Percentiles rank a stretch among this genome's conserved stretches.
Conservation (phyloP, 2,888 invertebrate species). For the Meghimatium bilineatum region DNA sequence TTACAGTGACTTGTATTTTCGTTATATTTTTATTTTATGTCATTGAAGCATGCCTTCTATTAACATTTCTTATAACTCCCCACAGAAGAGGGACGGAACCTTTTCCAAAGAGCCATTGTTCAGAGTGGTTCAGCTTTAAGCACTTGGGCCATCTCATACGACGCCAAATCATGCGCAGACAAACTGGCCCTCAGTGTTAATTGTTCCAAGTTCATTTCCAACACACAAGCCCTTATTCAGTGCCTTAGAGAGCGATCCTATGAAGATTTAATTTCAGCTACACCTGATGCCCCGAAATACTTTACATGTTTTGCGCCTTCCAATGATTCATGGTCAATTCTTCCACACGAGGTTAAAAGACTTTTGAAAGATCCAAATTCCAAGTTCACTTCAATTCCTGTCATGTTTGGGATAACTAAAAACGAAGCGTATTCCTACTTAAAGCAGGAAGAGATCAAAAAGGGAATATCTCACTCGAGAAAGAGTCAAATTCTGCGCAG, state of each 20-base stretch:
- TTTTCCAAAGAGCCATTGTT: slow-evolving; percentile 87
- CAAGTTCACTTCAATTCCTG: slow-evolving; percentile 64
- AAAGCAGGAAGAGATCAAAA: slow-evolving; percentile 87
- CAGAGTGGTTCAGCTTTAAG: slow-evolving; percentile 88
- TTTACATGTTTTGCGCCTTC: slow-evolving; percentile 72
- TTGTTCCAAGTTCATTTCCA: slow-evolving; percentile 63
- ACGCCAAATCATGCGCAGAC: slow-evolving; percentile 69
- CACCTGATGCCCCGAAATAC: slow-evolving; percentile 70
- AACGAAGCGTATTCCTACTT: slow-evolving; percentile 90
- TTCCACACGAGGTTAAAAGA: slow-evolving; percentile 61
- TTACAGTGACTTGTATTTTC: too few species aligned
- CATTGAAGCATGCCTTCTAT: too few species aligned
- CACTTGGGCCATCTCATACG: slow-evolving; percentile 72
- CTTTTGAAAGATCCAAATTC: slow-evolving; percentile 56
- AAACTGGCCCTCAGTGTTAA: slow-evolving; percentile 70
- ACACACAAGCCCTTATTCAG: slow-evolving; percentile 60
- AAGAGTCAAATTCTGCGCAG: slow-evolving; percentile 92
- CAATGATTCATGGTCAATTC: slow-evolving; percentile 59
- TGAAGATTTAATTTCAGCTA: slow-evolving; percentile 79
- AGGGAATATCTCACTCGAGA: slow-evolving; percentile 93
- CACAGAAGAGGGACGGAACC: slow-evolving; percentile 49
- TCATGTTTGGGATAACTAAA: slow-evolving; percentile 73
- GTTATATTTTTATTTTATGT: too few species aligned
- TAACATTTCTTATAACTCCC: not conserved
- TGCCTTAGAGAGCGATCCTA: slow-evolving; percentile 82